A percentile compares a stretch with the other conserved stretches of the same genome.
Conservation (phyloP, 2,888 invertebrate species). For the Acheta domesticus region DNA sequence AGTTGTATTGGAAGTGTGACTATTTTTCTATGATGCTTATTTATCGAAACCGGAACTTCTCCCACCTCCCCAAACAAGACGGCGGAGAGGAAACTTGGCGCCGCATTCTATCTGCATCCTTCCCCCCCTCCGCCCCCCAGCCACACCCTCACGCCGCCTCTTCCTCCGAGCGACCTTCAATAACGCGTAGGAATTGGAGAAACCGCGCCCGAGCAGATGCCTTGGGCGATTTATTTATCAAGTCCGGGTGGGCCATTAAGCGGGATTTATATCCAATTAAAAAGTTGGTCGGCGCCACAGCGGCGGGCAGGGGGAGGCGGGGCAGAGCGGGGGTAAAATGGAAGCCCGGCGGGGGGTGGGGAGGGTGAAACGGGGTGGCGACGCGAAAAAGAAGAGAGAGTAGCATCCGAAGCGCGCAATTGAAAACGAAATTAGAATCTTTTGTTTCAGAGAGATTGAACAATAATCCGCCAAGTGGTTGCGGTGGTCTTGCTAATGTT, state of each 20-base stretch:
- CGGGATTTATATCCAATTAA: slow-evolving; percentile 1
- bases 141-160: not conserved
- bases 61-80: too few species aligned
- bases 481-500: not conserved
- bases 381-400: not conserved
- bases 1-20: too few species aligned
- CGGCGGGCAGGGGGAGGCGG: not conserved
- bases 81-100: too few species aligned
- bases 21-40: too few species aligned
- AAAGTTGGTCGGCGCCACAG: not conserved
- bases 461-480: not conserved
- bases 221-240: not conserved
- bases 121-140: not conserved
- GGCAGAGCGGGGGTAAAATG: not conserved
- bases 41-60: too few species aligned
- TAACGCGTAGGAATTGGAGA: not conserved
- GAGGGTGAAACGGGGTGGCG: too few species aligned
- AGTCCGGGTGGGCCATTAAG: not conserved
- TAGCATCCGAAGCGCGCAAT: not conserved
- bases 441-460: not conserved
- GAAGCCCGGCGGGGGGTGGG: not conserved
- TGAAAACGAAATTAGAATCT: slow-evolving; percentile 3
- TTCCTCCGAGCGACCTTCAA: not conserved
- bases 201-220: not conserved
- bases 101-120: too few species aligned